Percentiles rank a stretch among this genome's conserved stretches.
phyloP scores from a whole-genome alignment of 2,113 vertebrate species.

The Nematolebias whitei region DNA sequence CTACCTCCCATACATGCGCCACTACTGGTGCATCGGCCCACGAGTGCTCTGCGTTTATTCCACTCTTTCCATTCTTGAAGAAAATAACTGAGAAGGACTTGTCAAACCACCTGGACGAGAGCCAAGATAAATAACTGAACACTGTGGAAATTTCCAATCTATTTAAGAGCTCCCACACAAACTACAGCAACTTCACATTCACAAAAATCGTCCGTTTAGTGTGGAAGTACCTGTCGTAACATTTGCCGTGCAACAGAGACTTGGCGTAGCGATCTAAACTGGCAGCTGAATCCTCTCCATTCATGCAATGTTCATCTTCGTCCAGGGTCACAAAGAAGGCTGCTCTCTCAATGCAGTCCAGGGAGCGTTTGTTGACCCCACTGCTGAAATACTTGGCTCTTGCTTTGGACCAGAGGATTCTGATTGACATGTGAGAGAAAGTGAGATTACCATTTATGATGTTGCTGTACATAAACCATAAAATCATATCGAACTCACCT shows the following conservation, averaged over 20 bases:
- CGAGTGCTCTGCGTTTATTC: conserved; percentile 88
- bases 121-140: neutral
- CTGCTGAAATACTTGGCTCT: conserved; percentile 80
- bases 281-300: conserved; percentile 76
- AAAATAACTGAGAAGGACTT: conserved; percentile 87
- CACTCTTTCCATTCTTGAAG: conserved; percentile 88
- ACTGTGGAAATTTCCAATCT: neutral
- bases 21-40: conserved; percentile 89
- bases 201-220: neutral
- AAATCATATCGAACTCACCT: conserved; percentile 71
- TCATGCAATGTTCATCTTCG: conserved; percentile 82
- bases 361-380: conserved; percentile 77
- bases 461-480: neutral
- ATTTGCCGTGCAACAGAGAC: conserved; percentile 85
- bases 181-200: neutral
- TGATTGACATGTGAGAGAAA: conserved; percentile 51
- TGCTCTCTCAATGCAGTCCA: conserved; percentile 86
- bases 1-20: conserved; percentile 90
- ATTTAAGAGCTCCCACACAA: neutral
- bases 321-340: conserved; percentile 89
- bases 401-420: conserved; percentile 86
- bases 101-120: conserved; percentile 87
- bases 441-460: neutral
- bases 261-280: conserved; percentile 86
- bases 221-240: conserved; percentile 84